A percentile compares a stretch with the other conserved stretches of the same genome.
These are phyloP conservation scores for Clarias batrachus DNA, from an alignment of 2,113 vertebrate genomes.

Conservation along the genomic window DNA sequence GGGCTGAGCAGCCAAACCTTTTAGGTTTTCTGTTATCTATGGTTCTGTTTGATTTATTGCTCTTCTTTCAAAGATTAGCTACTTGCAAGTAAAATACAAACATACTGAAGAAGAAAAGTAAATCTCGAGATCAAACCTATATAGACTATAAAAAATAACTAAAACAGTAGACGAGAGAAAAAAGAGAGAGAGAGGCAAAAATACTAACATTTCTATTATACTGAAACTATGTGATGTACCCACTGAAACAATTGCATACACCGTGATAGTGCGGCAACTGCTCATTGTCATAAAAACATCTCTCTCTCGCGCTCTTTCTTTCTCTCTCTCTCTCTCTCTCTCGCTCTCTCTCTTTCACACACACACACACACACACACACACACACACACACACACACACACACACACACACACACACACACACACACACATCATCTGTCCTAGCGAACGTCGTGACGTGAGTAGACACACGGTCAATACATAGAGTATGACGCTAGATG, in stretches of 20 bases:
- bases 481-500: conserved; percentile 47
- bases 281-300: conserved; percentile 17
- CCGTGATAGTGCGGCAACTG: conserved; percentile 30
- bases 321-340: not conserved
- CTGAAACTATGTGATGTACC: conserved; percentile 24
- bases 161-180: not conserved
- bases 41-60: conserved; percentile 28
- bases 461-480: conserved; percentile 1
- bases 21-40: conserved; percentile 51
- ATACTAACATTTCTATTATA: conserved; percentile 21
- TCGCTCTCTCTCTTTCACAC: not conserved
- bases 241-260: conserved; percentile 21
- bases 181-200: conserved; percentile 7
- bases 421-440: not conserved
- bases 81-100: not conserved
- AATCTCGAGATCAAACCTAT: not conserved
- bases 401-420: not conserved
- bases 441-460: not conserved
- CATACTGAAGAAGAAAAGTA: not conserved
- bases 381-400: not conserved
- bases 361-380: not conserved
- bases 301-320: not conserved
- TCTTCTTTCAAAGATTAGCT: conserved; percentile 27
- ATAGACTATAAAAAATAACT: not conserved
- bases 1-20: conserved; percentile 43